Evolutionary conservation across 1,140 invertebrate species (phyloP).

Genomic region (Magallana gigas): DNA sequence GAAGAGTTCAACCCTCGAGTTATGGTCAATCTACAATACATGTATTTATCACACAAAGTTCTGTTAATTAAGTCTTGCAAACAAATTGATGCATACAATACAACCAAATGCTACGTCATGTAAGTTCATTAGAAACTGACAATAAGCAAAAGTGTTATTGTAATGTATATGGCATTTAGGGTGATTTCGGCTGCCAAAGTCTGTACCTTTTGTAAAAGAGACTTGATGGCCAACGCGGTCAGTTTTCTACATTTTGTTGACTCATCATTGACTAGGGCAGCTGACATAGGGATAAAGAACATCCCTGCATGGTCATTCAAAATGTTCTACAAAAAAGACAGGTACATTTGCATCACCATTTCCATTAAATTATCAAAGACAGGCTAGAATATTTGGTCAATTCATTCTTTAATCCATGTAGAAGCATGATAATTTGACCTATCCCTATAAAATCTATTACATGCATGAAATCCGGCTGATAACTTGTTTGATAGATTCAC

Average conservation of each 20-base stretch:
- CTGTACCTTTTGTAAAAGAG: constrained; percentile 77
- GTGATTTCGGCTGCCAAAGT: background rate
- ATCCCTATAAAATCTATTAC: background rate
- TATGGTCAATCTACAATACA: constrained; percentile 66
- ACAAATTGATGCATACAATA: no score
- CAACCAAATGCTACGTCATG: no score
- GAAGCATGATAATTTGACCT: background rate
- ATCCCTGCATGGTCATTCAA: constrained; percentile 84
- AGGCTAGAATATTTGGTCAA: background rate
- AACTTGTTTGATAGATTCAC: no score
- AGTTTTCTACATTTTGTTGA: constrained; percentile 77
- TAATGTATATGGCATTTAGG: background rate
- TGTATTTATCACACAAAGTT: background rate
- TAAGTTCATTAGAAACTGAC: background rate
- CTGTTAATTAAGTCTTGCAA: background rate
- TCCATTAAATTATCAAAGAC: background rate
- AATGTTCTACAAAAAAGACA: constrained; percentile 80
- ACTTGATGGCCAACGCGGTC: constrained; percentile 75
- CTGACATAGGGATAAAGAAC: constrained; percentile 87
- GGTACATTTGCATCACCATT: background rate
- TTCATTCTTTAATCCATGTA: background rate
- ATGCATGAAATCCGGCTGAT: no score
- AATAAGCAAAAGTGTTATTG: background rate
- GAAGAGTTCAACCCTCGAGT: constrained; percentile 69
- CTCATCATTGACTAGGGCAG: constrained; percentile 80